Base-by-base conservation (phyloP, 2,888 invertebrate species). In the Agonopterix heracliana region DNA sequence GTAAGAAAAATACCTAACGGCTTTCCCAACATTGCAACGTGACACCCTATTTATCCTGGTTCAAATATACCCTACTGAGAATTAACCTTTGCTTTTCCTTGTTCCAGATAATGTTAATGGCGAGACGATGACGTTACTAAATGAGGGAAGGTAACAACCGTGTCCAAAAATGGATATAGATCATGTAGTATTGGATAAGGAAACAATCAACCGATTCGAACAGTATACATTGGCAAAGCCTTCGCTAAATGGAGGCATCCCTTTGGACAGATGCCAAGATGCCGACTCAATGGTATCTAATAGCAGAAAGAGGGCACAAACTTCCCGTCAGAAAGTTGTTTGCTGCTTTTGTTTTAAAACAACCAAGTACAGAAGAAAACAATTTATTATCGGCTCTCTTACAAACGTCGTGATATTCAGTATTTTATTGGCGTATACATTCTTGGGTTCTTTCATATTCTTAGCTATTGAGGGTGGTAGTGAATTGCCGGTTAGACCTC, bases 371-470 rank as follows among this genome's bases (percentile, higher is more conserved):
- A 78, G 85, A 69, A 78, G 82, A 81, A 88, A 82, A 80, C 91
- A 92, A 63, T 93, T 93, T 70, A 85, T 93, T 63, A 92, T 94
- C 49, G 93, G 94, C 10, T 91, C 94, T 55, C 89, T 95, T 61
- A 95, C 95, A 55, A 96, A 96, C 78, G 86, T 95, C 63, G 93
- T 95, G 60, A 95, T 96, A 77, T 96, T 96, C 81, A 90, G 93
- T 48, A 89, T 95, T 48, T 90, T 96, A 41, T 90, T 96, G 66
- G 95, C 94, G 17, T 96, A 96, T 78, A 96, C 96, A 38, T 90
- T 90, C 67, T 68, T 91, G 68, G 93, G 93, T 48, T 94, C 95
- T 50, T 93, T 96, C 76, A 93, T 96, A 81, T 96, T 96, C 81
- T 87, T 96, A 65, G 93, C 95, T 47, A 94, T 96, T 66, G 96